Evolutionary conservation across 2,113 vertebrate species (phyloP).

Genomic region (Forbesichthys papilliferus): DNA sequence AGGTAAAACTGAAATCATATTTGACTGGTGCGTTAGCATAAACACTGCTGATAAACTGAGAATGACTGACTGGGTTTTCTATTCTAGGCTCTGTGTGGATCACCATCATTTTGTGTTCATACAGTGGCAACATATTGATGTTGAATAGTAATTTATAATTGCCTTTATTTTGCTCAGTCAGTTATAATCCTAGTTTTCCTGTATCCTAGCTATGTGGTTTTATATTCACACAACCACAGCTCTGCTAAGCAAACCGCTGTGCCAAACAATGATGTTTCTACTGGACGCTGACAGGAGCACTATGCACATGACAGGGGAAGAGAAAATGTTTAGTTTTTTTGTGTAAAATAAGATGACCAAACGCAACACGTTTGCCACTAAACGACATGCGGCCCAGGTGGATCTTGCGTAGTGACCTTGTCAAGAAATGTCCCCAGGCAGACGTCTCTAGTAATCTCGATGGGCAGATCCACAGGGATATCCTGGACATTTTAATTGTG

Average conservation of each 20-base stretch:
- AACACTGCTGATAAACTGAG: too few species aligned
- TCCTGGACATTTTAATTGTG: not conserved
- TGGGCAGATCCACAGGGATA: not conserved
- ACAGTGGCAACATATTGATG: not conserved
- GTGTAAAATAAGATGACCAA: not conserved
- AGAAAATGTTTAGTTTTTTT: not conserved
- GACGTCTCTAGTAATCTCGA: not conserved
- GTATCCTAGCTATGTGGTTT: too few species aligned
- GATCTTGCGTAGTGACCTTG: not conserved
- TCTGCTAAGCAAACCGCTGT: too few species aligned
- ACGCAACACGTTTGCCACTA: not conserved
- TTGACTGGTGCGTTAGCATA: too few species aligned
- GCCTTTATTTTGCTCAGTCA: not conserved
- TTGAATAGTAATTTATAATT: not conserved
- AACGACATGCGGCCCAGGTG: not conserved
- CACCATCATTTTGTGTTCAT: not conserved
- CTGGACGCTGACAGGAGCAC: too few species aligned
- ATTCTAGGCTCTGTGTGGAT: not conserved
- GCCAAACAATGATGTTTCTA: too few species aligned
- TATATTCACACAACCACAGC: too few species aligned
- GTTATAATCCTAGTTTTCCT: too few species aligned
- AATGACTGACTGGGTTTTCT: too few species aligned
- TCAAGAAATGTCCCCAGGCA: not conserved
- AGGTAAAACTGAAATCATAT: too few species aligned
- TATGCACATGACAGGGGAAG: not conserved